Base-by-base conservation (phyloP, 2,888 invertebrate species). In the Drosophila cyrtoloma region DNA sequence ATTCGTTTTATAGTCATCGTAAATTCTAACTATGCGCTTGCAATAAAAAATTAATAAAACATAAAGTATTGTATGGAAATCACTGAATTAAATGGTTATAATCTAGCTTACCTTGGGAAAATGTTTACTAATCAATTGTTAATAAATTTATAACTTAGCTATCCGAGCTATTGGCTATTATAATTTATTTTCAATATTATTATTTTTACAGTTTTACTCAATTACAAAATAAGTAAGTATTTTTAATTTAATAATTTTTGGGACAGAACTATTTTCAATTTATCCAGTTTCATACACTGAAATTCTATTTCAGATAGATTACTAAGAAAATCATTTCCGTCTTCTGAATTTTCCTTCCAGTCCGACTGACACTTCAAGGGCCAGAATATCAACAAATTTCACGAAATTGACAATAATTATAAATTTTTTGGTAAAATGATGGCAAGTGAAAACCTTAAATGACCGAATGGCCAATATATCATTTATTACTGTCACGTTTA, bases 401-500 rank as follows among this genome's bases (percentile, higher is more conserved):
- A 16, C 14, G 12, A n/a, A 33, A 35, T 14, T 32, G 0, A 5
- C 28, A 56, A 52, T 62, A 59, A 50, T 32, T 62, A 58, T 57
- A 67, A 47, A 59, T 53, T 58, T 58, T 57, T 26, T 6, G 37
- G 9, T 3, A 37, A 52, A 74, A 60, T 67, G 33, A 39, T 65
- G 32, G 59, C 33, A 44, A 26, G 56, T 26, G 35, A 22, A 55
- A 61, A 53, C 30, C 50, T 52, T 71, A 63, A 70, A 69, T 42
- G 28, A 30, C 39, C 35, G 42, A 63, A 68, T 70, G 84, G 35
- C 56, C 75, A 55, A 80, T 82, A 82, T 82, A 82, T 79, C 75
- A 82, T 80, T 80, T 79, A 82, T 82, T 79, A 83, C 71, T 72
- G 67, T 68, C 80, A 75, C 75, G 80, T 68, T 70, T 74, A 50